Base-by-base conservation (phyloP, 2,888 invertebrate genomes). In the Harpalus rubripes region DNA sequence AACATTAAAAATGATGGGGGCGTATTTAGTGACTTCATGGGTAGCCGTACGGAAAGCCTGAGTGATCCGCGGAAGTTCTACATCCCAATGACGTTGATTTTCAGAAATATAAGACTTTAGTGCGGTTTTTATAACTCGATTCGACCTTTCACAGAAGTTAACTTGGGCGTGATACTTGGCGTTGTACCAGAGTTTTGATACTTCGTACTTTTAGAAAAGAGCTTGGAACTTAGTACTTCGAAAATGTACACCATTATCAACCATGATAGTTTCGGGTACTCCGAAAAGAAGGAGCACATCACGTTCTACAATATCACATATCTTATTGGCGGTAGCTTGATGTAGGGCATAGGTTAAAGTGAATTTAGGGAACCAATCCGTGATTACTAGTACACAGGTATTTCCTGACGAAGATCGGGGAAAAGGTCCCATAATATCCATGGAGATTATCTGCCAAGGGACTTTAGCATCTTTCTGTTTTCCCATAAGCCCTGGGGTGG, bases 101-200 rank as follows among this genome's bases (percentile, higher is more conserved):
- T 86, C 84, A 6, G 81, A 56, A 7, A 86, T 12, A 79, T 87
- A 87, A 0, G 86, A 86, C 4, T 86, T 22, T 12, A 87, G 81
- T 0, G 84, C 86, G 10, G 87, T 85, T 15, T 79, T 59, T 6
- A 79, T 22, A 12, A 26, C 26, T 3, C 86, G 72, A 80, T 87
- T 87, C 8, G 82, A 68, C n/a, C 86, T 16, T 82, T 87, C 86
- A 18, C 81, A 85, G 10, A 78, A 84, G 79, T 87, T 87, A 8
- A 56, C 22, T 76, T 76, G 81, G 22, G 65, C 76, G 59, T 74
- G 76, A 15, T 85, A 85, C 16, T n/a, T n/a, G n/a, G n/a, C n/a
- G n/a, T n/a, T n/a, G n/a, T n/a, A n/a, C n/a, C n/a, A n/a, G n/a
- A n/a, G 26, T 2, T 59, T 59, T 10, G 18, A 22, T 0, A 63